Evolutionary conservation across 2,888 invertebrate genomes (phyloP).

Genomic region (Leucophora obtusa): DNA sequence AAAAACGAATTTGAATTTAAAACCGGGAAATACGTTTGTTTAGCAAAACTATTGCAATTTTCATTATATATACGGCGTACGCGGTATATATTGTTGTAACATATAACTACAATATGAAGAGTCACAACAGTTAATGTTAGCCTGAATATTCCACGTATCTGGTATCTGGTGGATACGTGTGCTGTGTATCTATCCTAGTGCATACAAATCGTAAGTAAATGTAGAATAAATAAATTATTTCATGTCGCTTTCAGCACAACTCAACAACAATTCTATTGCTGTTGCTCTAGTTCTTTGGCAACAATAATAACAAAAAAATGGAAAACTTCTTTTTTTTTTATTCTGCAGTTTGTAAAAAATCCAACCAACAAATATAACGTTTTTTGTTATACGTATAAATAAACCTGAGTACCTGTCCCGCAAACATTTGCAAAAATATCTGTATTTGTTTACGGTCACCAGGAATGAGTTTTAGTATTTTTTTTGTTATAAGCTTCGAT

Average conservation of each 20-base stretch:
- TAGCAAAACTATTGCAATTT: constrained; percentile 41
- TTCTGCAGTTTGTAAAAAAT: constrained; percentile 12
- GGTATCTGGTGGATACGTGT: constrained; percentile 25
- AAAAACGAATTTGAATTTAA: constrained; percentile 21
- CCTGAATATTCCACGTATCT: constrained; percentile 17
- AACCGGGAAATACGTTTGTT: constrained; percentile 31
- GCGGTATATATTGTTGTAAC: constrained; percentile 7
- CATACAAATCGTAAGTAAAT: constrained; percentile 45
- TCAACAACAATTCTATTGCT: constrained; percentile 49
- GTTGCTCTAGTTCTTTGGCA: constrained; percentile 49
- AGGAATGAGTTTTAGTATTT: constrained; percentile 18
- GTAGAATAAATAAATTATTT: constrained; percentile 59
- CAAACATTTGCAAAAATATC: constrained; percentile 24
- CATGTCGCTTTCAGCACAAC: constrained; percentile 58
- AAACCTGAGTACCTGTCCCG: constrained; percentile 28
- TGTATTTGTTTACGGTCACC: constrained; percentile 45
- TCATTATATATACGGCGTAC: constrained; percentile 18
- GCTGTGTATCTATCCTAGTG: constrained; percentile 26
- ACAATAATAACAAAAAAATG: constrained; percentile 39
- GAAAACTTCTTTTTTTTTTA: constrained; percentile 13
- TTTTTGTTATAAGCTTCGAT: constrained; percentile 1
- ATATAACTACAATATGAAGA: background rate
- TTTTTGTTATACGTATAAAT: constrained; percentile 23
- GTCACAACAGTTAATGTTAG: constrained; percentile 6
- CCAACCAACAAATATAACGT: constrained; percentile 17